Evolutionary conservation across 2,113 vertebrate genomes (phyloP), one percentile per base, ranked within the genome.

Genomic region (Hydropotes inermis): DNA sequence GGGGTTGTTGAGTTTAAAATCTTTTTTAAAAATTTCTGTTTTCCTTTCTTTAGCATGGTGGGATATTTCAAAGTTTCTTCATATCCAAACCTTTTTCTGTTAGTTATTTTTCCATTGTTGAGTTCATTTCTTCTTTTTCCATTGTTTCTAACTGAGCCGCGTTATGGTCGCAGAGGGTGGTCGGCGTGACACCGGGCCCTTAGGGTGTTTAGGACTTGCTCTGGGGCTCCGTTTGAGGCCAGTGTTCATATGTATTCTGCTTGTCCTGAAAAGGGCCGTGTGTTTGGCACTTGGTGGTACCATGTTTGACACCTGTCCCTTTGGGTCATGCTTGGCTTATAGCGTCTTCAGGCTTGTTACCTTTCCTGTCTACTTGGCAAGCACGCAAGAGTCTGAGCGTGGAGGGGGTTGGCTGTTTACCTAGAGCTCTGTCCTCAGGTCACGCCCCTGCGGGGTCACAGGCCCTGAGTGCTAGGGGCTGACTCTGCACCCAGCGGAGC

Each of bases 1-100:
- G 30, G 64, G 33, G 12, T 47, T 6, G 1, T 60, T 60, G 78
- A 52, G 7, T 23, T 52, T n/a, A 50, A 82, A 9, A 0, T 23
- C 7, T 21, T 52, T 60, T 14, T 1, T 0, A 25, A 27, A 30
- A 3, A 8, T 47, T 64, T 39, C 36, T 3, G 0, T 36, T 23
- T 12, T 67, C 33, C 4, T 12, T 85, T 82, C n/a, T 90, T 87
- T 87, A 74, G 43, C 4, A 0, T 52, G 30, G 39, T 28, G 12
- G 6, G 36, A 0, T 82, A 17, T 50, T 60, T 70, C 11, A 10
- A 15, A 81, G 45, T 76, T 57, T 86, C 54, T 43, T 27, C 5
- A 1, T 3, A 43, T 16, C 28, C 16, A 64, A 1, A n/a, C 3
- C 1, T 0, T n/a, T 14, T 54, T 54, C 57, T 43, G 27, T 39